These are phyloP conservation scores for Agrochola litura DNA, from an alignment of 2,888 invertebrate species.

Conservation along the genomic window DNA sequence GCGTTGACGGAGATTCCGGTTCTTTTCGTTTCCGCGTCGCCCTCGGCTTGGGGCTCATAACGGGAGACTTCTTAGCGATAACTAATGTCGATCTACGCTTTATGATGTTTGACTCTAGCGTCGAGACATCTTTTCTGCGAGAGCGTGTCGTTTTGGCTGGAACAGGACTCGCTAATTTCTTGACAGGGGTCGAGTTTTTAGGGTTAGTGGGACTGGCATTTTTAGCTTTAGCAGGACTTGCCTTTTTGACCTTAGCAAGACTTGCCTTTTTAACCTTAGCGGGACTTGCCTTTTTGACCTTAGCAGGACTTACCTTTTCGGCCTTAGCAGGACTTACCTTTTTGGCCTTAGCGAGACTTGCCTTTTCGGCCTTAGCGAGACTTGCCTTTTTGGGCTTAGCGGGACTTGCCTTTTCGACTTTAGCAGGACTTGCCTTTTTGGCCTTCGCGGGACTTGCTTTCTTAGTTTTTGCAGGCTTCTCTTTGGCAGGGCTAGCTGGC, in stretches of 20 bases:
- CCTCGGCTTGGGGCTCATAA: constrained; percentile 67
- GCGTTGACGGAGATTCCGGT: constrained; percentile 36
- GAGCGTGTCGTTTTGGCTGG: constrained; percentile 63
- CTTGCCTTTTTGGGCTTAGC: background rate
- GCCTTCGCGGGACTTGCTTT: constrained; percentile 7
- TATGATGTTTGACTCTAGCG: constrained; percentile 56
- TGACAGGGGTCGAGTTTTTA: constrained; percentile 1
- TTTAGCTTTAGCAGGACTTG: background rate
- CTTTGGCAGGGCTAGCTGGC: constrained; percentile 4
- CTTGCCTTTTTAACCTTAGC: background rate
- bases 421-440: constrained; percentile 5
- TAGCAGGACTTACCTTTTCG: constrained; percentile 8
- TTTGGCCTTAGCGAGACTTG: constrained; percentile 15
- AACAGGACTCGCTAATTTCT: constrained; percentile 27
- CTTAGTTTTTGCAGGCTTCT: constrained; percentile 20
- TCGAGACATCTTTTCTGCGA: constrained; percentile 50
- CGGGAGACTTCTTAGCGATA: constrained; percentile 76
- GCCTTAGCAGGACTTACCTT: constrained; percentile 3
- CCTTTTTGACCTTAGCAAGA: background rate
- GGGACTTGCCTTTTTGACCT: constrained; percentile 1
- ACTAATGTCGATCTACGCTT: constrained; percentile 73
- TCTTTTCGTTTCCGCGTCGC: constrained; percentile 51
- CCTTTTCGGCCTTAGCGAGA: constrained; percentile 13
- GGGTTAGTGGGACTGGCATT: background rate
- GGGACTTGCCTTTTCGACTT: background rate